Conservation (phyloP, 2,797 vertebrate species). For the Triplophysa yarkandensis region DNA sequence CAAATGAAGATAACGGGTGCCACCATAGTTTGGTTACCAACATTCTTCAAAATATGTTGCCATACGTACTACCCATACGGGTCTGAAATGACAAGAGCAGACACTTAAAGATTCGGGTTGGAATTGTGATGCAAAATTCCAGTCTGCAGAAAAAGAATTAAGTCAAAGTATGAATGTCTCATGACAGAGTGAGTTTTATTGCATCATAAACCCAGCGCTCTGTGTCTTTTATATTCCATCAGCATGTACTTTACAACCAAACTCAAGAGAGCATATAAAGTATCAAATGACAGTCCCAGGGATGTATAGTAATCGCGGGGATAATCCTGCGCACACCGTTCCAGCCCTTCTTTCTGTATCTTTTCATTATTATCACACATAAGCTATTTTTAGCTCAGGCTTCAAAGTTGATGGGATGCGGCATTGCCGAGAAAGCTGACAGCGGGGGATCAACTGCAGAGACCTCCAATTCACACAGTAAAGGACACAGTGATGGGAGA, state of each 20-base stretch:
- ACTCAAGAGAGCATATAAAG: constrained; percentile 1
- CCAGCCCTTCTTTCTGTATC: not conserved
- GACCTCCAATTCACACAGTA: not conserved
- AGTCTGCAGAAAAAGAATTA: not conserved
- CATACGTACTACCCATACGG: too few relatives aligned
- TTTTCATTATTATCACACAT: not conserved
- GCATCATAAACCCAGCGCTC: not conserved
- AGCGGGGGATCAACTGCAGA: constrained; percentile 18
- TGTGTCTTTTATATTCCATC: not conserved
- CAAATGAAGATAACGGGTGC: too few relatives aligned
- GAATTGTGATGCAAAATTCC: not conserved
- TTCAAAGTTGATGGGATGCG: constrained; percentile 37
- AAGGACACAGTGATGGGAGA: constrained; percentile 1
- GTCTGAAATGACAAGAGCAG: too few relatives aligned
- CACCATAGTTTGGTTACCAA: too few relatives aligned
- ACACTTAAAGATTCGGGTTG: too few relatives aligned
- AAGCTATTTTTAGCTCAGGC: constrained; percentile 47
- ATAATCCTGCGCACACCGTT: not conserved
- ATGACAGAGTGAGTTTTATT: not conserved
- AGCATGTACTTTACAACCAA: not conserved
- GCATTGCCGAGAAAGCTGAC: constrained; percentile 30
- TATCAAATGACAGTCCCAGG: not conserved
- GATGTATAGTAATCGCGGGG: not conserved
- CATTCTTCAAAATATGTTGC: too few relatives aligned
- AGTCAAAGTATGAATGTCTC: not conserved